Evolutionary conservation across 1,140 invertebrate genomes (phyloP), one percentile per base, ranked within the genome.

Genomic region (Acyrthosiphon pisum): DNA sequence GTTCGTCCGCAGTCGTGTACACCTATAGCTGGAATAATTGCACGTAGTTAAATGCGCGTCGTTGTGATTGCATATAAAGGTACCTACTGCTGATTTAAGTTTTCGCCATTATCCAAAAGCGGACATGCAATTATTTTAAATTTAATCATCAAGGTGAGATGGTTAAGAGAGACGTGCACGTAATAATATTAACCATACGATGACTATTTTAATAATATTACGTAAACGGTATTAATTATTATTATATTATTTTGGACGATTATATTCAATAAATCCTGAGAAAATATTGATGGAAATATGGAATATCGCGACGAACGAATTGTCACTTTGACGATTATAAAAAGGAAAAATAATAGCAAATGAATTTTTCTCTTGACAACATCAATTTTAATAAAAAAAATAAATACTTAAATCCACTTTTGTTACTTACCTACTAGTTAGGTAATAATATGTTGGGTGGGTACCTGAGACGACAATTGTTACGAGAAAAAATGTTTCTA

Each of bases 41-140:
- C 60, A 76, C 60, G 60, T 76, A 76, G n/a, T 76, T 76, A 76
- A 76, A 76, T 76, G n/a, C n/a, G 60, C n/a, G n/a, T 76, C n/a
- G 60, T 76, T 76, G 60, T 76, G 30, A n/a, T 68, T 68, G 14
- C 1, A 76, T n/a, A 76, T 18, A 18, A 14, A 46, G 44, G 44
- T 46, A 41, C 41, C 41, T 76, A 53, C 22, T 53, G n/a, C 6
- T n/a, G 60, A 76, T 76, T 76, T n/a, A 18, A 76, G 60, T 76
- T 76, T 68, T 76, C 14, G 60, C 3, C 60, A 76, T 76, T 35
- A 76, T 76, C 60, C 60, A n/a, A 76, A 76, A 76, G 60, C n/a
- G 60, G 60, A 76, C 60, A 76, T 76, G 60, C n/a, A n/a, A 76
- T 76, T 18, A 76, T 76, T 76, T n/a, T 4, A 30, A 76, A 76